A percentile compares a stretch with the other conserved stretches of the same genome.
These are phyloP conservation scores for Eilema caniola DNA, from an alignment of 2,888 invertebrate species.

Conservation along the genomic window DNA sequence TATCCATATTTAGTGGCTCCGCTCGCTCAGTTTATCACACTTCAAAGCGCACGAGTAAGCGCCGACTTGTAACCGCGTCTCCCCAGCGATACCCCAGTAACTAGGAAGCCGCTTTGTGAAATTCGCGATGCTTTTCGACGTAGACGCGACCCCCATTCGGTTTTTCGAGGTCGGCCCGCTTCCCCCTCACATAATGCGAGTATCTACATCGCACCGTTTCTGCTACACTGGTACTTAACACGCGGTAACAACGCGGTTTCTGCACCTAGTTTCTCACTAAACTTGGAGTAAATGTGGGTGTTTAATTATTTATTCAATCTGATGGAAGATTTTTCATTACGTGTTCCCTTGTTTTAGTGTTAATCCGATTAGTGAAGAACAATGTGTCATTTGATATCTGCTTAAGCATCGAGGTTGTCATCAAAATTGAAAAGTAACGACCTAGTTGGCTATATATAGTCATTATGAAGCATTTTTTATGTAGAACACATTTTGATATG, in stretches of 20 bases:
- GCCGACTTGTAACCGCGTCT: constrained; percentile 76
- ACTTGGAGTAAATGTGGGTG: constrained; percentile 62
- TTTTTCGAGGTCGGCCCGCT: constrained; percentile 81
- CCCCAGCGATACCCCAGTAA: constrained; percentile 72
- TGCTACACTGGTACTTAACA: constrained; percentile 58
- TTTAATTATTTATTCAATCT: constrained; percentile 79
- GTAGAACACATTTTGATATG: background rate
- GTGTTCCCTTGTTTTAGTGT: constrained; percentile 42
- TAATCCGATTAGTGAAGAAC: constrained; percentile 51
- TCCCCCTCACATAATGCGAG: constrained; percentile 70
- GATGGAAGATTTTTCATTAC: constrained; percentile 59
- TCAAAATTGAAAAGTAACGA: constrained; percentile 37
- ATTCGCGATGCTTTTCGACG: constrained; percentile 80
- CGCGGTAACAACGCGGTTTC: constrained; percentile 68
- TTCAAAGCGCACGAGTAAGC: constrained; percentile 81
- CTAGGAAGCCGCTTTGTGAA: constrained; percentile 83
- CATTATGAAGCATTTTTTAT: constrained; percentile 11
- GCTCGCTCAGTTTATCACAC: constrained; percentile 80
- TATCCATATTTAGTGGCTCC: constrained; percentile 74
- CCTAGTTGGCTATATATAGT: background rate
- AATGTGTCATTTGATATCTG: constrained; percentile 10
- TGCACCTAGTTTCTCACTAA: constrained; percentile 71
- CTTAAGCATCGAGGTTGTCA: constrained; percentile 26
- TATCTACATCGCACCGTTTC: constrained; percentile 54
- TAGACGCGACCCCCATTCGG: constrained; percentile 76